Base-by-base conservation (phyloP, 64 coral and sea anemone species). In the Trachythela sp. region DNA sequence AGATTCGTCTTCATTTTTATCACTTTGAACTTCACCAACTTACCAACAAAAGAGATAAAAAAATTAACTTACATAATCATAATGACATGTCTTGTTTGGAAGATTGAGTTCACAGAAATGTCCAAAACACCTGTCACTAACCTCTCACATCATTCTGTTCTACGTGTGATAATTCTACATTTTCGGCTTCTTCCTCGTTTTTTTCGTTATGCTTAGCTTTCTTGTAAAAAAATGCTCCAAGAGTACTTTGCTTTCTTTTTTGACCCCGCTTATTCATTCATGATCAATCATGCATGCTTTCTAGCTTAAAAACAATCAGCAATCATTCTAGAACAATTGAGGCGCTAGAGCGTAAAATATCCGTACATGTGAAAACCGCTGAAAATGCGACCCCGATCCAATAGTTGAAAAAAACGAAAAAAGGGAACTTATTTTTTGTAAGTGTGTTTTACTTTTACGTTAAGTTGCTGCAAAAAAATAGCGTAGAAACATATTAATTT, bases 331-430 rank as follows among this genome's bases (percentile, higher is more conserved):
- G 48, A 49, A 49, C 7, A 49, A 49, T 9, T 49, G 48, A 49
- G 30, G 64, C 64, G 64, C 64, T 70, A 70, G 64, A 70, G 64
- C 64, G 64, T 70, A 70, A 70, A 70, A 70, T 8, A 70, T 22
- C 64, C 18, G 64, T 70, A 70, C 18, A 70, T 70, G 30, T 70
- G 30, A 70, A 49, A 49, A 49, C 48, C 64, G 64, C 64, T 70
- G 64, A 70, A 70, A 22, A 32, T 32, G 30, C 24, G 30, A 9
- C 64, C 18, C 48, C 48, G 48, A 15, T 49, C 48, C 48, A 49
- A 49, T 49, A 49, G 48, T 49, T 49, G 15, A 49, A 49, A 49
- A 49, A 49, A 49, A 49, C 15, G n/a, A 49, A 49, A 49, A 49
- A 49, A 6, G 48, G 7, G 48, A 49, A 49, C 15, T 49, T 49